These are phyloP conservation scores for Apodemia duryi DNA, from an alignment of 2,888 invertebrate genomes.

Conservation along the genomic window DNA sequence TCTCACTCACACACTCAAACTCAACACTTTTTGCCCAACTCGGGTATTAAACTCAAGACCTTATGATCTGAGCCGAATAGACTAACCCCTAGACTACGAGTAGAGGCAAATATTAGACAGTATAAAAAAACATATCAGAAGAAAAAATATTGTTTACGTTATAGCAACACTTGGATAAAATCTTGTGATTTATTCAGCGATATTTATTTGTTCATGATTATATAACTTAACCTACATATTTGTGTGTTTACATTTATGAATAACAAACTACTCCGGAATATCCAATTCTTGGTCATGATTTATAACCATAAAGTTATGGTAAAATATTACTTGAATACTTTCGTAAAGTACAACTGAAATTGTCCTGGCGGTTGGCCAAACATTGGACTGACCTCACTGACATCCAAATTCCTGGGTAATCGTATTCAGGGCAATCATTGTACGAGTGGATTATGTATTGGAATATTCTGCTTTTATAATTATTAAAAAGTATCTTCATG, in stretches of 20 bases:
- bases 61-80: no score
- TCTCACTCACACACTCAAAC: no score
- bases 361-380: conserved; percentile 10
- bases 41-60: no score
- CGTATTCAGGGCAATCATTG: conserved; percentile 7
- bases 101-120: no score
- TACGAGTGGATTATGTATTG: not conserved
- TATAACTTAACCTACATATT: not conserved
- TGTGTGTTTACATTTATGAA: not conserved
- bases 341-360: not conserved
- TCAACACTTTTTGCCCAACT: no score
- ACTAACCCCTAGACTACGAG: no score
- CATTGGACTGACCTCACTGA: conserved; percentile 8
- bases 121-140: no score
- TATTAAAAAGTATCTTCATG: no score
- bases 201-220: no score
- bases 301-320: conserved; percentile 7
- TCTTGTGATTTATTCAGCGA: no score
- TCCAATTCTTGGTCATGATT: not conserved
- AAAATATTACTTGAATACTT: conserved; percentile 13
- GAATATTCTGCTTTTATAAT: conserved; percentile 1
- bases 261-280: not conserved
- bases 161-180: no score
- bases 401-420: not conserved
- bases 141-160: no score